Evolutionary conservation across 2,113 vertebrate species (phyloP).

Genomic region (Proteles cristata): DNA sequence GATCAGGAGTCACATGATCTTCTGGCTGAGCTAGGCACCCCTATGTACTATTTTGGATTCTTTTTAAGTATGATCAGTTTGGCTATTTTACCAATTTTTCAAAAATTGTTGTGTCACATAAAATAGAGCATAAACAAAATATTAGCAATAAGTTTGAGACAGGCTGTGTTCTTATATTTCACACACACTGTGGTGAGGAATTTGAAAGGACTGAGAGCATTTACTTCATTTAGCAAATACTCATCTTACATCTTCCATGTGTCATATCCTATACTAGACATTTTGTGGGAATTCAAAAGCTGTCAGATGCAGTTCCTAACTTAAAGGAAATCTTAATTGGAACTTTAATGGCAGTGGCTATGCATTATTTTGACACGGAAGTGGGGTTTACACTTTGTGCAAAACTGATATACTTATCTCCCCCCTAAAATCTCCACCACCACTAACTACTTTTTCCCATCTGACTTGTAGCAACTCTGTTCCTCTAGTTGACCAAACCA

Average conservation of each 20-base stretch:
- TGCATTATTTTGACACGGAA: neutral
- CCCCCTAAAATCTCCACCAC: neutral
- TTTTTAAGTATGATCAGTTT: neutral
- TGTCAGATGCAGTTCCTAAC: neutral
- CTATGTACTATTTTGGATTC: neutral
- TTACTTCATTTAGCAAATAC: slow-evolving; percentile 8
- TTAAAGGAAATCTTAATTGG: neutral
- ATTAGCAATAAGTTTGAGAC: neutral
- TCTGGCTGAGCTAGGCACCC: no score
- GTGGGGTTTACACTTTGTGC: neutral
- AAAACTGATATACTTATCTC: neutral
- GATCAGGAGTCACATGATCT: no score
- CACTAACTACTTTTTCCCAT: neutral
- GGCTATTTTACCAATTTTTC: neutral
- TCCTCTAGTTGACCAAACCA: neutral
- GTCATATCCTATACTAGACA: neutral
- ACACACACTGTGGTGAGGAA: neutral
- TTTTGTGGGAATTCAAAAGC: neutral
- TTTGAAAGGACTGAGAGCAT: neutral
- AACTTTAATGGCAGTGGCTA: neutral
- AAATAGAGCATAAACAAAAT: neutral
- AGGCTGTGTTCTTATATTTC: neutral
- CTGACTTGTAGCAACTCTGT: neutral
- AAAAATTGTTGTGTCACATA: neutral
- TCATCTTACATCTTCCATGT: neutral